These are phyloP conservation scores for Cyanoderma ruficeps DNA, from an alignment of 2,113 vertebrate genomes.

Conservation along the genomic window DNA sequence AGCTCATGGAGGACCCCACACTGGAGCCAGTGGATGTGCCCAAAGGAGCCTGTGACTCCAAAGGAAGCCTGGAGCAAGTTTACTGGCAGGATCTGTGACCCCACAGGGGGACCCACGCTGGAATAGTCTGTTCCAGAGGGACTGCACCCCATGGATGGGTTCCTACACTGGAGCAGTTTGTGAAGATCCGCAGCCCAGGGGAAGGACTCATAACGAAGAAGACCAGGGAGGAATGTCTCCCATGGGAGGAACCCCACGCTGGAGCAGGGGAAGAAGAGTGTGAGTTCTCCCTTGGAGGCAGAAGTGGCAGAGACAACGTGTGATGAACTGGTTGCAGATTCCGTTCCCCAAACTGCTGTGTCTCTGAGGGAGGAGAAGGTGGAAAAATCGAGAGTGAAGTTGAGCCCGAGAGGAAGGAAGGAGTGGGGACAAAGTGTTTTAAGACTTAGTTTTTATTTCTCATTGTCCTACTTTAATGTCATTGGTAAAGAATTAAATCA, in stretches of 20 bases:
- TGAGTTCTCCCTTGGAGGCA: not conserved
- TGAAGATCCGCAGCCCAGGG: not conserved
- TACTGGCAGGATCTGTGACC: not conserved
- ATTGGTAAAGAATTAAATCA: not conserved
- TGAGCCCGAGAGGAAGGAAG: not conserved
- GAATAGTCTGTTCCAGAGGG: not conserved
- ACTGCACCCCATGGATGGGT: too few species aligned
- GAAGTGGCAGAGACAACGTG: fast-evolving
- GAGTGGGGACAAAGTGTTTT: not conserved
- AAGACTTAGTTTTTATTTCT: not conserved
- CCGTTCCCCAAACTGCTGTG: not conserved
- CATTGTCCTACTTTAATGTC: not conserved
- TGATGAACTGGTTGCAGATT: not conserved
- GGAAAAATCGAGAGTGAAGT: not conserved
- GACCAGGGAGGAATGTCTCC: not conserved
- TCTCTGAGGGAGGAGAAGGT: not conserved
- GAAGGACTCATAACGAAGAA: not conserved
- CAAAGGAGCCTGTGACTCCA: not conserved
- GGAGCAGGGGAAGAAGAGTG: not conserved
- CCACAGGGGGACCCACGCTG: not conserved
- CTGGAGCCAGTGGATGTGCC: not conserved
- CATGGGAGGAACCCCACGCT: not conserved
- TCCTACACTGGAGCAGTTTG: not conserved
- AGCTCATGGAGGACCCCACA: not conserved
- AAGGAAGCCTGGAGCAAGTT: not conserved